Base-by-base conservation (phyloP, 2,113 vertebrate genomes). In the Eolophus roseicapilla region DNA sequence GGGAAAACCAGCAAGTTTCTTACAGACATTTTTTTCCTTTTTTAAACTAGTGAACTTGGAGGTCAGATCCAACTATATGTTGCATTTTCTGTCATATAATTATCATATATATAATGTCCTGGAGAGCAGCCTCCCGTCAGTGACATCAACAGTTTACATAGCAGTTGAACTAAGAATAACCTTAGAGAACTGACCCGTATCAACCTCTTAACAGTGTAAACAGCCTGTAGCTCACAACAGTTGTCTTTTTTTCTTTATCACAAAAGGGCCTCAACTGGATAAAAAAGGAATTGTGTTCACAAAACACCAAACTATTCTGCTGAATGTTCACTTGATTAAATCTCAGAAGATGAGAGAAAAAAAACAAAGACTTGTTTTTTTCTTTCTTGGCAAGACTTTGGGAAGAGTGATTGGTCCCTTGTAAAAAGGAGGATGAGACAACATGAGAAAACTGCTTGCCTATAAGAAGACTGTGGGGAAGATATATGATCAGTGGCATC, bases 121-220 rank as follows among this genome's bases (percentile, higher is more conserved):
- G 87, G 39, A 92, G 95, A 84, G 17, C 95, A 84, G 79, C 44
- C 39, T 95, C 84, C 88, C 91, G 83, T 86, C 69, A 82, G 67
- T 97, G 86, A 96, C 89, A 89, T 97, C 89, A 96, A 35, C 33
- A 95, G 82, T 95, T 96, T 92, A 94, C 41, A 93, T 7, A 92
- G 73, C 23, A 92, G 75, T 52, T 96, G 92, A 96, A 97, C 83
- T 97, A 97, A 97, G 95, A 95, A 93, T 96, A 97, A 94, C 93
- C 96, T 97, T 91, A 69, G 67, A 96, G 82, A 95, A 88, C 59
- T 94, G 85, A 96, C 77, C 68, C 91, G 6, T 67, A 84, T 95
- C 87, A 94, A 71, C 84, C 70, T 93, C 57, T 59, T 65, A 92
- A 89, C 64, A 96, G 67, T 86, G 37, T 97, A 97, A 97, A 94